Evolutionary conservation across 2,888 invertebrate genomes (phyloP).

Genomic region (Drosophila longiperda): DNA sequence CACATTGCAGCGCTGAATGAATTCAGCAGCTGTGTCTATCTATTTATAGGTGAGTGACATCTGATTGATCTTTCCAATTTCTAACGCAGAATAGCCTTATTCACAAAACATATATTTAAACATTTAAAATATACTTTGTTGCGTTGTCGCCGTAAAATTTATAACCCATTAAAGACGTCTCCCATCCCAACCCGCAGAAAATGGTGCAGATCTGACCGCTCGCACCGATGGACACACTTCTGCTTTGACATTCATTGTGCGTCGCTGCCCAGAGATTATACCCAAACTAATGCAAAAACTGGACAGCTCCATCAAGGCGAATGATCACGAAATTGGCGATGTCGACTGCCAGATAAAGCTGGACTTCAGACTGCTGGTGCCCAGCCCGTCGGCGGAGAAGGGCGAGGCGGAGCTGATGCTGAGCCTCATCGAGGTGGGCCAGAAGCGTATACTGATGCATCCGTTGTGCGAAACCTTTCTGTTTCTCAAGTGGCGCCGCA

Average conservation of each 20-base stretch:
- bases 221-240: slow-evolving; percentile 93
- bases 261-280: slow-evolving; percentile 93
- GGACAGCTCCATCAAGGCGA: slow-evolving; percentile 91
- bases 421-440: slow-evolving; percentile 92
- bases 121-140: neutral
- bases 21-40: slow-evolving; percentile 90
- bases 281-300: slow-evolving; percentile 90
- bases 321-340: slow-evolving; percentile 94
- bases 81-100: neutral
- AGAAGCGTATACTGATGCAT: slow-evolving; percentile 91
- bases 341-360: slow-evolving; percentile 93
- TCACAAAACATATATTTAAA: neutral
- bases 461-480: slow-evolving; percentile 94
- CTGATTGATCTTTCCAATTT: neutral
- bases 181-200: slow-evolving; percentile 84
- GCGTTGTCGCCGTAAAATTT: neutral
- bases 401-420: slow-evolving; percentile 90
- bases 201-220: slow-evolving; percentile 93
- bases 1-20: slow-evolving; percentile 94
- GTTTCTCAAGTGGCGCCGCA: slow-evolving; percentile 92
- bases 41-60: slow-evolving; percentile 86
- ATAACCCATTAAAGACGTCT: neutral
- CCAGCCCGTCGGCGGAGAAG: slow-evolving; percentile 86
- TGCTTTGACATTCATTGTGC: slow-evolving; percentile 92
- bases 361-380: slow-evolving; percentile 88